phyloP scores from a whole-genome alignment of 2,113 vertebrate genomes.

The Petroica traversi region DNA sequence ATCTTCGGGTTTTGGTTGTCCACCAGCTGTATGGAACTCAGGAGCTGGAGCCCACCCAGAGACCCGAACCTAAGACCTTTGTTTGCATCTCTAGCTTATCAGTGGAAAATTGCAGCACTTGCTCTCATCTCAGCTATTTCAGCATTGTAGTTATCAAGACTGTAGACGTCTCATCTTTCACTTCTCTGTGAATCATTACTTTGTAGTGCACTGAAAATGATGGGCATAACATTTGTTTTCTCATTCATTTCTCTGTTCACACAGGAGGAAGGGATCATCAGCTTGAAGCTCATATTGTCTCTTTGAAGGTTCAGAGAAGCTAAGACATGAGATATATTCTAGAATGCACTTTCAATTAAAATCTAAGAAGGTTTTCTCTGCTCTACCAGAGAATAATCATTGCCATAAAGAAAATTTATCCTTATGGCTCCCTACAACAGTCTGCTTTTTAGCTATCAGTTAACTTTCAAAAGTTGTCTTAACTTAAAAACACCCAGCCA shows the following conservation, averaged over 20 bases:
- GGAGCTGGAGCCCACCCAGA: neutral
- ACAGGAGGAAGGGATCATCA: neutral
- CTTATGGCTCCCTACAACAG: neutral
- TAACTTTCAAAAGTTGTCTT: neutral
- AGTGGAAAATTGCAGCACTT: neutral
- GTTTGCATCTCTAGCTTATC: neutral
- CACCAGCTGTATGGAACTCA: neutral
- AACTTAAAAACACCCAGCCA: neutral
- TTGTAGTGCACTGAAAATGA: neutral
- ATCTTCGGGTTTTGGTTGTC: neutral
- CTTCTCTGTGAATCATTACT: neutral
- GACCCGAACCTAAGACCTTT: neutral
- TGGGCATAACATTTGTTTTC: neutral
- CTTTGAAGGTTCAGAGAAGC: neutral
- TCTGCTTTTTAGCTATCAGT: neutral
- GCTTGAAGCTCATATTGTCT: neutral
- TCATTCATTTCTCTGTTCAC: neutral
- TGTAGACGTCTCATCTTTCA: neutral
- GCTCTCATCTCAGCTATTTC: neutral
- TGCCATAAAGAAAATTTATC: neutral
- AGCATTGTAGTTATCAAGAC: neutral
- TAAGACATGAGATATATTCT: neutral
- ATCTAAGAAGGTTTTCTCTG: neutral
- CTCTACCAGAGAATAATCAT: neutral
- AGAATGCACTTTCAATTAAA: neutral